Conservation (phyloP, 2,113 vertebrate species). For the Psittacus erithacus region DNA sequence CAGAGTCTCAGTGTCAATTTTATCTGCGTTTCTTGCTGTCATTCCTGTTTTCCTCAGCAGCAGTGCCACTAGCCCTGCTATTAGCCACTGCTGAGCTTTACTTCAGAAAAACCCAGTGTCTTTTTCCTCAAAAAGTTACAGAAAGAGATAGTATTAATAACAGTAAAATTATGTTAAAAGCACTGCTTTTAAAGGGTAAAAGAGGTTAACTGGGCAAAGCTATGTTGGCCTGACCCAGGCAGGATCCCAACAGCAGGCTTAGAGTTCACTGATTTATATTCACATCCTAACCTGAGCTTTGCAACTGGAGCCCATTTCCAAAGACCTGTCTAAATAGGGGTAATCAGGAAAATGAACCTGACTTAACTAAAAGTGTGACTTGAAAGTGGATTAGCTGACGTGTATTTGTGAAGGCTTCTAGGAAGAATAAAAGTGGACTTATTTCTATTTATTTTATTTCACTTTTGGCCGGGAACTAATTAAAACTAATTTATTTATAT, state of each 20-base stretch:
- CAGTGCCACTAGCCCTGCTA: constrained; percentile 56
- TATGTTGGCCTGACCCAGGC: not conserved
- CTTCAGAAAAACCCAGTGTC: constrained; percentile 20
- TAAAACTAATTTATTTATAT: constrained; percentile 3
- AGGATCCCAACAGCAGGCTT: constrained; percentile 16
- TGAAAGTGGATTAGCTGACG: constrained; percentile 45
- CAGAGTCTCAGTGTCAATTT: constrained; percentile 58
- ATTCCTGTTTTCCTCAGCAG: constrained; percentile 70
- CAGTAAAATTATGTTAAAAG: constrained; percentile 35
- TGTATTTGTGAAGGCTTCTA: not conserved
- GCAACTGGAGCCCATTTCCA: constrained; percentile 46
- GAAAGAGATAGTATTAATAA: constrained; percentile 49
- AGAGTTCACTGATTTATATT: constrained; percentile 63
- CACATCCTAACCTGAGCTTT: constrained; percentile 47
- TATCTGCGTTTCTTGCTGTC: constrained; percentile 53
- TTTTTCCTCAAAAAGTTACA: constrained; percentile 40
- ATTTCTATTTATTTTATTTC: constrained; percentile 31
- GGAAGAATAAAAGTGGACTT: not conserved
- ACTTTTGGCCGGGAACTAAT: constrained; percentile 5
- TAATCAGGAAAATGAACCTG: constrained; percentile 68
- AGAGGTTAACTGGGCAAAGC: constrained; percentile 51
- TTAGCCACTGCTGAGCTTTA: constrained; percentile 64
- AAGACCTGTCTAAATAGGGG: constrained; percentile 64
- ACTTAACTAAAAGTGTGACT: constrained; percentile 57
- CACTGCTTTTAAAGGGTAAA: constrained; percentile 23